Percentiles rank a stretch among this genome's conserved stretches.
Evolutionary conservation across 2,113 vertebrate species (phyloP).

Genomic region (Gallinago media): DNA sequence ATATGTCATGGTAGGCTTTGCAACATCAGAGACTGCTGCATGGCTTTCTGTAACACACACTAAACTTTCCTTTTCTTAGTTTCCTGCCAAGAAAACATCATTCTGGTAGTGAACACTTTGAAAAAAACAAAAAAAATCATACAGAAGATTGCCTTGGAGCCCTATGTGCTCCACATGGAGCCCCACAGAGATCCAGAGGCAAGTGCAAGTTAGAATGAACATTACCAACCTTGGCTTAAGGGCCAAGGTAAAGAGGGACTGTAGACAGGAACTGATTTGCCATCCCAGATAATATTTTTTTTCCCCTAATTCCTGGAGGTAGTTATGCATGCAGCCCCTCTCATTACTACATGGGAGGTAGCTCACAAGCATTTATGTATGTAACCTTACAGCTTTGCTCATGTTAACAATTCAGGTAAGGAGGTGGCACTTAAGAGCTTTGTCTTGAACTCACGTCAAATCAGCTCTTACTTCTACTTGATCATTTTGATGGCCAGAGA

Average conservation of each 20-base stretch:
- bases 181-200: neutral
- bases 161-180: accelerated
- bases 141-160: neutral
- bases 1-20: neutral
- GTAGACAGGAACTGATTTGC: neutral
- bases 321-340: neutral
- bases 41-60: neutral
- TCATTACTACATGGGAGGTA: neutral
- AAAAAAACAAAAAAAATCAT: neutral
- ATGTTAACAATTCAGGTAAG: neutral
- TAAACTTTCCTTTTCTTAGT: neutral
- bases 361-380: neutral
- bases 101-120: neutral
- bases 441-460: neutral
- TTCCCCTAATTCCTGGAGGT: neutral
- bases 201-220: neutral
- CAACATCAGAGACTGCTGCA: neutral
- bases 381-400: neutral
- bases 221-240: neutral
- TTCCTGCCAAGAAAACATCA: neutral
- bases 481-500: neutral
- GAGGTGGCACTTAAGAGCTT: neutral
- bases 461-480: neutral
- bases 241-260: neutral
- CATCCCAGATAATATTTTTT: neutral